Conservation (phyloP, 2,113 vertebrate genomes). For the Oreochromis niloticus region DNA sequence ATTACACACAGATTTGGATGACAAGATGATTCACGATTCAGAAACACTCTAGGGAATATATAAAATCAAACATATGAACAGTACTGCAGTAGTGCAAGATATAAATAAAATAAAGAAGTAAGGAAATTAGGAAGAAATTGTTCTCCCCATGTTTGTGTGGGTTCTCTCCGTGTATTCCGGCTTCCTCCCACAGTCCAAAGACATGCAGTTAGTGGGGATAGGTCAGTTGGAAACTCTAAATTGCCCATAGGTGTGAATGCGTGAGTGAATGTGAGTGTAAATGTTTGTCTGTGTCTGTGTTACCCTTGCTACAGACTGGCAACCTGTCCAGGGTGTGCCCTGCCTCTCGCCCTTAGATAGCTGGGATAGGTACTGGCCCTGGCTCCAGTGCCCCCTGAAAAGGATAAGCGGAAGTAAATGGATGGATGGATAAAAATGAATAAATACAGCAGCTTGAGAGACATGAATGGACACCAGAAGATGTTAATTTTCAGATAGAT, state of each 20-base stretch:
- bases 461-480: background rate
- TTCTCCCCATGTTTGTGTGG: background rate
- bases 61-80: accelerated
- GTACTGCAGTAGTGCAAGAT: background rate
- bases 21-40: background rate
- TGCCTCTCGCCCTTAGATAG: background rate
- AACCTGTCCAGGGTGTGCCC: background rate
- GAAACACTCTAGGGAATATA: background rate
- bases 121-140: background rate
- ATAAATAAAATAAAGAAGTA: background rate
- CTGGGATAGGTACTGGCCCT: background rate
- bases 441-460: background rate
- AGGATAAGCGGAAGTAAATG: background rate
- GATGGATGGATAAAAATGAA: background rate
- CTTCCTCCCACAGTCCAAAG: background rate
- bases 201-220: background rate
- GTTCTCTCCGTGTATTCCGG: background rate
- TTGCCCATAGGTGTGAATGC: background rate
- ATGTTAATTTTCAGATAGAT: background rate
- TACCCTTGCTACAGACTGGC: background rate
- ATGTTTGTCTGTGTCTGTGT: background rate
- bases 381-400: background rate
- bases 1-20: background rate
- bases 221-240: background rate
- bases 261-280: background rate